Conservation (phyloP, 2,113 vertebrate genomes). For the Nothobranchius furzeri region DNA sequence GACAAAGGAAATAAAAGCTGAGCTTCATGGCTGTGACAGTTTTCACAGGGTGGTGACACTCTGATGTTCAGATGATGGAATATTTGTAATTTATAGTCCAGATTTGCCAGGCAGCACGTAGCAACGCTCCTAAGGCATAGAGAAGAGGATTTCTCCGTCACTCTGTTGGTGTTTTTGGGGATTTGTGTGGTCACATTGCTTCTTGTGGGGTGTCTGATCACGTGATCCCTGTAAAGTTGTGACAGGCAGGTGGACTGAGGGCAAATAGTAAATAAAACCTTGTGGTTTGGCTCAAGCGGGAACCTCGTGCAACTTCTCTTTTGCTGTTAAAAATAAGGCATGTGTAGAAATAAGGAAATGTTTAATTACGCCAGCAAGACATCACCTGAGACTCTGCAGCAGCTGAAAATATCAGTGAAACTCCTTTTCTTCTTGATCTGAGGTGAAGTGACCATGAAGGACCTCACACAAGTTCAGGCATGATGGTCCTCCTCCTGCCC, state of each 20-base stretch:
- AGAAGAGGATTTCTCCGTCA: not conserved
- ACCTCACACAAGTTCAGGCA: not conserved
- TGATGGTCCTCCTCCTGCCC: conserved; percentile 33
- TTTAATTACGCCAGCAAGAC: not conserved
- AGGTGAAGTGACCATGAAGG: not conserved
- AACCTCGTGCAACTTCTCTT: not conserved
- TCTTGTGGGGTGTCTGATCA: conserved; percentile 13
- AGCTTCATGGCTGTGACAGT: conserved; percentile 9
- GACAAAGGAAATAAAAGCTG: conserved; percentile 30
- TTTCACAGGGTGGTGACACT: not conserved
- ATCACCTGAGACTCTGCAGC: not conserved
- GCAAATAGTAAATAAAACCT: conserved; percentile 1
- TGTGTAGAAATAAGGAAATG: conserved; percentile 1
- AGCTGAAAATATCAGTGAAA: not conserved
- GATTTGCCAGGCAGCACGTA: not conserved
- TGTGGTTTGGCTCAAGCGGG: conserved; percentile 2
- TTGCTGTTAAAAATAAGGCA: not conserved
- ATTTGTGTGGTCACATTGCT: not conserved
- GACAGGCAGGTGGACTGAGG: conserved; percentile 14
- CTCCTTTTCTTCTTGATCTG: not conserved
- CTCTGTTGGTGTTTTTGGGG: not conserved
- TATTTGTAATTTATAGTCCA: conserved; percentile 4
- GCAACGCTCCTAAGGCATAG: too few species aligned
- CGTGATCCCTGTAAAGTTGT: conserved; percentile 1
- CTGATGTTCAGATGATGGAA: not conserved